Conservation (phyloP, 2,888 invertebrate species). For the Amphipoea oculea region DNA sequence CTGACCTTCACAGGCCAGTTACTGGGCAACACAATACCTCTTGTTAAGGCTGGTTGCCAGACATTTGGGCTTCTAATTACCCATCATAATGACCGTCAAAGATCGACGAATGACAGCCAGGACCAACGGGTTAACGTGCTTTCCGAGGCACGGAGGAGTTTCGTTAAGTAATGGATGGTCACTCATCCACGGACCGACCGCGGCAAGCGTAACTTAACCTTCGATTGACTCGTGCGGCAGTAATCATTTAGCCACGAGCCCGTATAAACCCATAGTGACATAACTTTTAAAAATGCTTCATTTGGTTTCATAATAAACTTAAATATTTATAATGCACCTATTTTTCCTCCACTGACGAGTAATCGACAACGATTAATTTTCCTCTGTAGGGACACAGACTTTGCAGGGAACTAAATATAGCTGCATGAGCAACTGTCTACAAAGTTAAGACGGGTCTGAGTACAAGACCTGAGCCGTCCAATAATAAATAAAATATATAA, state of each 20-base stretch:
- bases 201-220: background rate
- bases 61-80: background rate
- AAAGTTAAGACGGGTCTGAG: background rate
- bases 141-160: background rate
- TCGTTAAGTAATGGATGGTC: background rate
- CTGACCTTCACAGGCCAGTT: background rate
- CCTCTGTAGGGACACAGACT: background rate
- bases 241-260: background rate
- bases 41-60: background rate
- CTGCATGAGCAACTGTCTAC: background rate
- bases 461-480: background rate
- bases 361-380: background rate
- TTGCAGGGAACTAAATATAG: too few species aligned
- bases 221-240: too few species aligned
- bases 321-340: background rate
- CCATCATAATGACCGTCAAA: background rate
- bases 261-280: background rate
- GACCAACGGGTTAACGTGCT: background rate
- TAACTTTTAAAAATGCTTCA: background rate
- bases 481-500: slow-evolving; percentile 7
- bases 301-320: background rate
- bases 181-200: background rate
- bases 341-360: background rate
- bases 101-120: background rate
- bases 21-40: background rate